Evolutionary conservation across 2,888 invertebrate species (phyloP).

Genomic region (Xanthia icteritia): DNA sequence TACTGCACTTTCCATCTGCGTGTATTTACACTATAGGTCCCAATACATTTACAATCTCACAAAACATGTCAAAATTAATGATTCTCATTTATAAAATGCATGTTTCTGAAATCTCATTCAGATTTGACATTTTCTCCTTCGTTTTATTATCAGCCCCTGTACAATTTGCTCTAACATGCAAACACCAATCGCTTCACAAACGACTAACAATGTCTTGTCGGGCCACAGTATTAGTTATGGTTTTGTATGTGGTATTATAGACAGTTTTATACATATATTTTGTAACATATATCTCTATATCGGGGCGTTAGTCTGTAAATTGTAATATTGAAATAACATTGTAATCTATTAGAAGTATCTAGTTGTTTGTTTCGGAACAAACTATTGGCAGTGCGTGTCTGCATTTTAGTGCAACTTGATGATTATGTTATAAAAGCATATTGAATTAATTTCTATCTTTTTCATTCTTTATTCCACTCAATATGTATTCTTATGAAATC

Average conservation of each 20-base stretch:
- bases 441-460: conserved; percentile 83
- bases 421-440: conserved; percentile 83
- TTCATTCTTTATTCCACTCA: conserved; percentile 55
- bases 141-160: conserved; percentile 78
- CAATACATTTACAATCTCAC: conserved; percentile 41
- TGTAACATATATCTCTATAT: conserved; percentile 88
- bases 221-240: conserved; percentile 88
- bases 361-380: conserved; percentile 79
- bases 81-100: conserved; percentile 72
- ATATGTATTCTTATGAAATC: conserved; percentile 55
- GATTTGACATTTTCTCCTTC: conserved; percentile 52
- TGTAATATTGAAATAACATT: conserved; percentile 79
- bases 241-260: conserved; percentile 89
- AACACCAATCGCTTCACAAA: conserved; percentile 91
- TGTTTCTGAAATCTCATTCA: conserved; percentile 72
- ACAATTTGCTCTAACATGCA: conserved; percentile 91
- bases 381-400: conserved; percentile 90
- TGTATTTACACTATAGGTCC: conserved; percentile 46
- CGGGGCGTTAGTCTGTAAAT: conserved; percentile 85
- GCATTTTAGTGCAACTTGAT: conserved; percentile 91
- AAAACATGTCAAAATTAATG: conserved; percentile 49
- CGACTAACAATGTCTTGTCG: conserved; percentile 90
- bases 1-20: conserved; percentile 33
- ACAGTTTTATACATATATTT: conserved; percentile 80
- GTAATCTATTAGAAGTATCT: conserved; percentile 81